These are phyloP conservation scores for Cladorhizidae sp. DNA, from an alignment of 37 sponge, comb jelly and placozoan species.

Conservation along the genomic window DNA sequence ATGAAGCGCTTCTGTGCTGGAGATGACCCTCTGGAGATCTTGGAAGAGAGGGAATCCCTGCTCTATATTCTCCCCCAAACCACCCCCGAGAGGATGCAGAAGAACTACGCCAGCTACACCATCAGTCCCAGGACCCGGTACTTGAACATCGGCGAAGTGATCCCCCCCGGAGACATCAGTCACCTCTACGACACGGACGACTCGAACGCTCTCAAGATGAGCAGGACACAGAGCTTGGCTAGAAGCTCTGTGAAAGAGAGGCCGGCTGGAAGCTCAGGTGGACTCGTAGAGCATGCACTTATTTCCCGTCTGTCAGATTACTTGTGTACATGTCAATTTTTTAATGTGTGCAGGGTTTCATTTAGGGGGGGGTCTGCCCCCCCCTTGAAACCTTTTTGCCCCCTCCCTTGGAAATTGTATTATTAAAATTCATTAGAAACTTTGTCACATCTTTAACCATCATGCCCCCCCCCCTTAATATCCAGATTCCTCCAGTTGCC, in stretches of 20 bases:
- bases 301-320: too few relatives aligned
- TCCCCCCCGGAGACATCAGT: conserved; percentile 61
- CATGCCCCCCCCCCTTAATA: too few relatives aligned
- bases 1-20: conserved; percentile 80
- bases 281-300: too few relatives aligned
- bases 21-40: conserved; percentile 55
- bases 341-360: too few relatives aligned
- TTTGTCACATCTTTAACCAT: too few relatives aligned
- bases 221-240: conserved; percentile 11
- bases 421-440: too few relatives aligned
- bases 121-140: conserved; percentile 93
- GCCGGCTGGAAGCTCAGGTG: not conserved
- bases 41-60: conserved; percentile 79
- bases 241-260: not conserved
- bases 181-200: conserved; percentile 72
- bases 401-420: too few relatives aligned
- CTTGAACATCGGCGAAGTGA: conserved; percentile 41
- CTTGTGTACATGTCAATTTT: too few relatives aligned
- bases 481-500: too few relatives aligned
- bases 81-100: conserved; percentile 65
- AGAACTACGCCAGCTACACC: conserved; percentile 64
- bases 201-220: not conserved
- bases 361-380: too few relatives aligned
- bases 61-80: conserved; percentile 84
- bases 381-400: too few relatives aligned